Conservation (phyloP, 2,113 vertebrate species). For the Aspidoscelis tigris region DNA sequence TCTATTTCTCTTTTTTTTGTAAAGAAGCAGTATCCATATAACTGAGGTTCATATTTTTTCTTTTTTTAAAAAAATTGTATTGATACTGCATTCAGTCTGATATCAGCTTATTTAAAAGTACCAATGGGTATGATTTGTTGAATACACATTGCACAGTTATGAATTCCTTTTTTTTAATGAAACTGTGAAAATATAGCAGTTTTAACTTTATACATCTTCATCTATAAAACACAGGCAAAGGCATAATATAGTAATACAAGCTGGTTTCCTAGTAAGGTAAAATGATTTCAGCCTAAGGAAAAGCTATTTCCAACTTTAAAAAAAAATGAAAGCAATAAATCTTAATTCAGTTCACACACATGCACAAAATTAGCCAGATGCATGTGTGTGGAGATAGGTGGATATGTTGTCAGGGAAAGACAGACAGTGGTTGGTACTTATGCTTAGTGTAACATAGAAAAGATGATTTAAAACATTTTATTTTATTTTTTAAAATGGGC, state of each 20-base stretch:
- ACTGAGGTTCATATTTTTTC: conserved; percentile 56
- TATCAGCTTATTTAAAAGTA: conserved; percentile 68
- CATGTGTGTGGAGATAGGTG: conserved; percentile 7
- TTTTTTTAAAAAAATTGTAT: conserved; percentile 56
- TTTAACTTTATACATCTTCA: conserved; percentile 66
- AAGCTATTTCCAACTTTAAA: conserved; percentile 55
- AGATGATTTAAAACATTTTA: conserved; percentile 22
- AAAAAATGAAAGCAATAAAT: conserved; percentile 50
- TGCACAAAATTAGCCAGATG: conserved; percentile 16
- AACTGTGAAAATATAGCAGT: conserved; percentile 73
- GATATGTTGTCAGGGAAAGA: neutral
- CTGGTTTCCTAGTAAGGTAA: conserved; percentile 68
- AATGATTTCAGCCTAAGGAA: conserved; percentile 59
- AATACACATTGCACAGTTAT: conserved; percentile 49
- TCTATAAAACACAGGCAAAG: conserved; percentile 73
- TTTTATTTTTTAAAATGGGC: conserved; percentile 39
- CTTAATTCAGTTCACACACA: conserved; percentile 29
- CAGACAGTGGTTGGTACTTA: rapidly evolving
- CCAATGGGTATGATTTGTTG: conserved; percentile 55
- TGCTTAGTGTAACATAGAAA: conserved; percentile 29
- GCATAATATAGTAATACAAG: conserved; percentile 61
- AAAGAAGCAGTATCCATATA: conserved; percentile 81
- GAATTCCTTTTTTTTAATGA: conserved; percentile 45
- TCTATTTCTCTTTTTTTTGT: conserved; percentile 63
- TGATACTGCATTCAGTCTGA: conserved; percentile 57